phyloP scores from a whole-genome alignment of 2,888 invertebrate genomes.

The Thera britannica region DNA sequence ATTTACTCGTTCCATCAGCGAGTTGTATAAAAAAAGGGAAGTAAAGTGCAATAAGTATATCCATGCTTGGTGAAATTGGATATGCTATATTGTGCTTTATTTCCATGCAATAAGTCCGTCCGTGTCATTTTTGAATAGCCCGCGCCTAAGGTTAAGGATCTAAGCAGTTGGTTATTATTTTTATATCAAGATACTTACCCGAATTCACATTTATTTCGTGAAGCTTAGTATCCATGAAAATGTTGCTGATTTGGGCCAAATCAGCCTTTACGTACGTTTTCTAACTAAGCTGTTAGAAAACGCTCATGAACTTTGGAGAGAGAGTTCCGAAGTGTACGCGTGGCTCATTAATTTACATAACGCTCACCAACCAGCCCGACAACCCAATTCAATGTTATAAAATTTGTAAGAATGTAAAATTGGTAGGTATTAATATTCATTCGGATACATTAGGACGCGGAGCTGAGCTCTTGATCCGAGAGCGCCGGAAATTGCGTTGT shows the following conservation, averaged over 20 bases:
- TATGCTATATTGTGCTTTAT: too few relatives aligned
- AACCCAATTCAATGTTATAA: constrained; percentile 19
- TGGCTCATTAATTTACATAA: constrained; percentile 8
- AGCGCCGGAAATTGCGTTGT: constrained; percentile 73
- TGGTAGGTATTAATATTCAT: constrained; percentile 46
- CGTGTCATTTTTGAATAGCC: too few relatives aligned
- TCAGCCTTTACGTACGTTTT: neutral
- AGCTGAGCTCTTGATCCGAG: constrained; percentile 55
- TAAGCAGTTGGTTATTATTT: too few relatives aligned
- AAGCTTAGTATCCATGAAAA: too few relatives aligned
- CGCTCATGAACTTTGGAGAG: neutral
- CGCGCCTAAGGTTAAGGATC: too few relatives aligned
- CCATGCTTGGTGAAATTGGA: too few relatives aligned
- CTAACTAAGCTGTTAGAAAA: neutral
- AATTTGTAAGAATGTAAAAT: constrained; percentile 36
- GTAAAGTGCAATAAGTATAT: too few relatives aligned
- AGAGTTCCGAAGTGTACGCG: neutral
- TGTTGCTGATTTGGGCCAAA: neutral
- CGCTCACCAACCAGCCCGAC: neutral
- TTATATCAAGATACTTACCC: too few relatives aligned
- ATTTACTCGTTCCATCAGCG: too few relatives aligned
- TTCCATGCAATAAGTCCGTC: too few relatives aligned
- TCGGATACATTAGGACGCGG: constrained; percentile 40
- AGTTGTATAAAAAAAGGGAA: too few relatives aligned
- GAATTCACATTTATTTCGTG: too few relatives aligned